Evolutionary conservation across 2,113 vertebrate genomes (phyloP), one percentile per base, ranked within the genome.

Genomic region (Etheostoma spectabile): DNA sequence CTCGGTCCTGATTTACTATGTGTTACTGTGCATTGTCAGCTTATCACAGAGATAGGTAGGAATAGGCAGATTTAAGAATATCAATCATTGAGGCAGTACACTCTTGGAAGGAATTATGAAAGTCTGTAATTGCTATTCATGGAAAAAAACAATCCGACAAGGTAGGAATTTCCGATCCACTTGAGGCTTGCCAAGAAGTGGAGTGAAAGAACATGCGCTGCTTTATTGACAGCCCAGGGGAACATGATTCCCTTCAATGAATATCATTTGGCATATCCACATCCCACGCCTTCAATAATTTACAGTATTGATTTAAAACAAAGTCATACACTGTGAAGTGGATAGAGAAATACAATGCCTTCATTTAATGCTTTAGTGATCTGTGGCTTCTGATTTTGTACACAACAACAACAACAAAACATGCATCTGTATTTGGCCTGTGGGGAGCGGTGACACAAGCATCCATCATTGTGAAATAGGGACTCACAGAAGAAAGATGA

Each of bases 71-170:
- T 86, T 82, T 71, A 83, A 89, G 89, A 88, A 93, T 85, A 93
- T 82, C 91, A 91, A 92, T 93, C 93, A 91, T 86, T 83, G 84
- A 84, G 65, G 61, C 57, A 75, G 82, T 69, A 64, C 42, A 69
- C 85, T 77, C 0, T 0, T 80, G 79, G 85, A 72, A 81, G 82
- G 91, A 93, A 92, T 93, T 86, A 91, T 88, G 82, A 92, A 91
- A 87, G 91, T 88, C 93, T 93, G 87, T 92, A 90, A 95, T 95
- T 94, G 90, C 93, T 96, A 94, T 95, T 95, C 94, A 95, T 94
- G 93, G 90, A 96, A 96, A 30, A 95, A 93, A 82, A 91, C 87
- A 91, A 79, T 75, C 87, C 62, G 86, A 87, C 90, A 88, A 92
- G 89, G 63, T 79, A 93, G 87, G 86, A 86, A 72, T 80, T 78